Conservation (phyloP, 2,888 invertebrate species). For the Dendrolimus houi region DNA sequence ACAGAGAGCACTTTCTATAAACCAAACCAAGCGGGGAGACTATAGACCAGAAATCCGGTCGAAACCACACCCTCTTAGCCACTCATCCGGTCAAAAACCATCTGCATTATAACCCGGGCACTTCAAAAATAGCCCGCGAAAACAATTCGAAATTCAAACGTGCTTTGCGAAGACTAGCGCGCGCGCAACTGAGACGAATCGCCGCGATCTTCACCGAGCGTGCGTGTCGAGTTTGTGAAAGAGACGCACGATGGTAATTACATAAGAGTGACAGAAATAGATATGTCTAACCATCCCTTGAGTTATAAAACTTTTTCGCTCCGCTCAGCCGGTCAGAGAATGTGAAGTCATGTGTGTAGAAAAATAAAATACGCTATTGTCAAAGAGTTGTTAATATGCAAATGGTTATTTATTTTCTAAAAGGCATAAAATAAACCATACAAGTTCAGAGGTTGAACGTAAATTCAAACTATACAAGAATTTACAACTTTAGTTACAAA, state of each 20-base stretch:
- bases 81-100: constrained; percentile 22
- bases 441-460: background rate
- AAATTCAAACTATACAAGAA: background rate
- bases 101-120: background rate
- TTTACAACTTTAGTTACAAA: too few relatives aligned
- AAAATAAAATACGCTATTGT: background rate
- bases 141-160: constrained; percentile 47
- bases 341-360: background rate
- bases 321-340: background rate
- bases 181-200: constrained; percentile 49
- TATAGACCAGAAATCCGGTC: background rate
- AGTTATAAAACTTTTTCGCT: background rate
- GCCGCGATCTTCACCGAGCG: background rate
- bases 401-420: background rate
- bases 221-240: background rate
- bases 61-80: constrained; percentile 17
- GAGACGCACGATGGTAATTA: constrained; percentile 1
- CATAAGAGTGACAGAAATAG: constrained; percentile 22
- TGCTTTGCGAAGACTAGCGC: constrained; percentile 43
- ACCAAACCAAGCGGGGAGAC: constrained; percentile 14
- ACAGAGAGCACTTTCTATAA: constrained; percentile 31
- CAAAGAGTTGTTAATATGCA: background rate
- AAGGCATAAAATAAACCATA: background rate
- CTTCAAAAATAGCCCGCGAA: constrained; percentile 31
- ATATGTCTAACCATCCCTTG: background rate